These are phyloP conservation scores for Amblyjoppa proteus DNA, from an alignment of 2,888 invertebrate species.

Conservation along the genomic window DNA sequence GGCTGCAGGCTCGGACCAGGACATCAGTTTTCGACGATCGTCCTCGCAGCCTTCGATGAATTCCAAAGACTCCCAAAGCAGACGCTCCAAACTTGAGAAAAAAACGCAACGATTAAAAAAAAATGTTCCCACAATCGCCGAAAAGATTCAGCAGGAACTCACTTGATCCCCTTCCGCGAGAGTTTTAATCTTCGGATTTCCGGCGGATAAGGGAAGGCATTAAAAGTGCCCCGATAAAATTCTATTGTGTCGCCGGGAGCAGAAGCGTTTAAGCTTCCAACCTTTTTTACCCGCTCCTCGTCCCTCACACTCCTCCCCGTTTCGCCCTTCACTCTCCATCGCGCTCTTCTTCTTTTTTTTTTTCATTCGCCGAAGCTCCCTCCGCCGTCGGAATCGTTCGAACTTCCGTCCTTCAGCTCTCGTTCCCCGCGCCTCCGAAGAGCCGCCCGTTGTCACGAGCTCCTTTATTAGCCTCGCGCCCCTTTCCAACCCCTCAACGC, in stretches of 20 bases:
- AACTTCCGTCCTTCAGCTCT: conserved; percentile 28
- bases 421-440: conserved; percentile 63
- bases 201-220: conserved; percentile 46
- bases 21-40: not conserved
- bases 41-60: not conserved
- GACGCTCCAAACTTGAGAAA: not conserved
- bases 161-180: conserved; percentile 23
- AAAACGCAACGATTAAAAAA: not conserved
- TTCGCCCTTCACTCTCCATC: conserved; percentile 55
- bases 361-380: conserved; percentile 54
- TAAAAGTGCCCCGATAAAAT: conserved; percentile 68
- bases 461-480: conserved; percentile 77
- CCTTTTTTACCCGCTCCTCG: conserved; percentile 57
- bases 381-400: conserved; percentile 48
- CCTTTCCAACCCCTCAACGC: conserved; percentile 68
- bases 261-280: conserved; percentile 69
- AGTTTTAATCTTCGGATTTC: conserved; percentile 37
- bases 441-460: conserved; percentile 78
- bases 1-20: too few species aligned
- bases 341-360: conserved; percentile 59
- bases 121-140: not conserved
- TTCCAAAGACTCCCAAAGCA: not conserved
- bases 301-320: conserved; percentile 61
- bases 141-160: conserved; percentile 4
- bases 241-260: conserved; percentile 73